A percentile compares a stretch with the other conserved stretches of the same genome.
phyloP scores from a whole-genome alignment of 2,797 vertebrate genomes.

The Lophotriccus pileatus region DNA sequence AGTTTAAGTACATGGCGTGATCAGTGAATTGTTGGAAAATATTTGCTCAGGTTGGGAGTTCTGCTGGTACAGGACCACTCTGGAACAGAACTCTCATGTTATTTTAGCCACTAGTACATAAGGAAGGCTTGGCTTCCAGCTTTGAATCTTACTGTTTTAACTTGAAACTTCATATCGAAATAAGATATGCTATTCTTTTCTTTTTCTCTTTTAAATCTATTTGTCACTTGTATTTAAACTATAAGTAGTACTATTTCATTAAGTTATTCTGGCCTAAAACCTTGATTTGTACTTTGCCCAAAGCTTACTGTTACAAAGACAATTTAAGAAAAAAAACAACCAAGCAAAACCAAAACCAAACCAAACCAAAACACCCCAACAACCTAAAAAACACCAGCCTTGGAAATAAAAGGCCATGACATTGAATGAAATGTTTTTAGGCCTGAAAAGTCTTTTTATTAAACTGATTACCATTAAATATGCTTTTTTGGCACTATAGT shows the following conservation, averaged over 20 bases:
- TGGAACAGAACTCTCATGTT: background rate
- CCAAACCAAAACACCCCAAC: background rate
- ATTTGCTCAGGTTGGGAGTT: background rate
- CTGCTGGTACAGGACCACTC: background rate
- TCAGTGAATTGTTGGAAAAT: background rate
- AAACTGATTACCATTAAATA: background rate
- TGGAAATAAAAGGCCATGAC: background rate
- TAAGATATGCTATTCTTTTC: background rate
- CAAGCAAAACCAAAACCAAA: too few species aligned
- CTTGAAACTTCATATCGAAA: background rate
- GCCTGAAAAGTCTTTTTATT: background rate
- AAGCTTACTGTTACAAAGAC: background rate
- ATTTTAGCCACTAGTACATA: background rate
- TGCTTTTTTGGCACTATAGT: background rate
- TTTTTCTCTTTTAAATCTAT: background rate
- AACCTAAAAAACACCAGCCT: fast-evolving
- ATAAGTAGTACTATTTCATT: background rate
- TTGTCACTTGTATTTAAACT: background rate
- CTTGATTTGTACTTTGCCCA: background rate
- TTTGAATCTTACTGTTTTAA: background rate
- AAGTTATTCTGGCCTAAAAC: background rate
- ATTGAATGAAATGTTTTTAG: background rate
- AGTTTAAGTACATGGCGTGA: background rate
- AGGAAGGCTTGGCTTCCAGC: background rate
- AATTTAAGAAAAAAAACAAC: too few species aligned